Evolutionary conservation across 2,888 invertebrate genomes (phyloP), one percentile per base, ranked within the genome.

Genomic region (Argyresthia goedartella): DNA sequence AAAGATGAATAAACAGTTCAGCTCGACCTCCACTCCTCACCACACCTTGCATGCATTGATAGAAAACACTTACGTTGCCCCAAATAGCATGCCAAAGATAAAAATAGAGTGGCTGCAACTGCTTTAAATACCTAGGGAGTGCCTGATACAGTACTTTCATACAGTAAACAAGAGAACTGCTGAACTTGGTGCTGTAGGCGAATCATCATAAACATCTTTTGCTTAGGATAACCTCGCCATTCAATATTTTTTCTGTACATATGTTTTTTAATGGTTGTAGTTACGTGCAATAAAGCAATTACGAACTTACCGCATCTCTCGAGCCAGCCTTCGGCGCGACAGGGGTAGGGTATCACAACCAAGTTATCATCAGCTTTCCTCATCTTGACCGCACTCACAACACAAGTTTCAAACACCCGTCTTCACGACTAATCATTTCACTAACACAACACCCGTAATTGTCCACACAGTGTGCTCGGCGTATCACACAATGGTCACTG

Each of bases 251-350:
- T n/a, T n/a, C n/a, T n/a, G n/a, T n/a, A n/a, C n/a, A n/a, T n/a
- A n/a, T n/a, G n/a, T n/a, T n/a, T n/a, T n/a, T n/a, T n/a, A n/a
- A n/a, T n/a, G n/a, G n/a, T 6, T 25, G 3, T 25, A 25, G 3
- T 6, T 4, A 25, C 25, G 6, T 6, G 25, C 25, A 25, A 25
- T 25, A 25, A 25, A 25, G 25, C 6, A 25, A 25, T 4, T 25
- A 25, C 25, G n/a, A 47, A 68, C 82, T 81, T 62, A 86, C 86
- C 85, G 60, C 82, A 86, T 79, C 79, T 71, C 55, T 85, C 75
- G 16, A 86, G 69, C 86, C 86, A 86, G 45, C 86, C 86, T 62
- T 86, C 86, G 14, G 76, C 86, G 46, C 84, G 77, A 62, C 86
- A 86, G 25, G 86, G 86, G 57, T 77, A 86, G 50, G 73, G 65